Base-by-base conservation (phyloP, 2,888 invertebrate genomes). In the Acrobeloides nanus region DNA sequence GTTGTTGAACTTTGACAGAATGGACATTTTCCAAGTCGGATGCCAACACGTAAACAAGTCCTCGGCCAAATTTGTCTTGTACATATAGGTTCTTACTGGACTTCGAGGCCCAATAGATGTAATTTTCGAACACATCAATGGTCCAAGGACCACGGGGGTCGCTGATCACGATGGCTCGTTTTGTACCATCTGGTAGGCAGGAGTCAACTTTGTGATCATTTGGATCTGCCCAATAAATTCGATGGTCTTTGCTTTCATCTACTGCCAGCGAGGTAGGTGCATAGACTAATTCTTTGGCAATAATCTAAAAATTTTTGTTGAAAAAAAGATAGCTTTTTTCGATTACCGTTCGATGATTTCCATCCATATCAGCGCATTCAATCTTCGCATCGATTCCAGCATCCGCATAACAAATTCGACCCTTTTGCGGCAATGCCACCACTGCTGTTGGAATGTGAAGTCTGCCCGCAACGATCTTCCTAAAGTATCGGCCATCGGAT, bases 361-460 rank as follows among this genome's bases (percentile, higher is more conserved):
- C 95, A 72, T 92, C 93, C 89, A 95, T 88, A 89, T 92, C 93
- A 1, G 89, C 82, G 3, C 84, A 82, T 75, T 93, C 93, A 53
- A 97, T 89, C 76, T 90, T 93, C 0, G 89, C 87, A 3, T 83
- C 83, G 0, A 84, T 83, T 4, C 92, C 89, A 0, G 86, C 84
- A 75, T 95, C 92, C 0, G 89, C 82, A 90, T 93, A 97, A 76
- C 86, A 88, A 81, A 93, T 83, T 48, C 76, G 63, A 1, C 92
- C 80, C 37, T 73, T 59, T 32, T 75, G 66, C 17, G 80, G 70
- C n/a, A 68, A 46, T 0, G 67, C 58, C 18, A 70, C 58, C 21
- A 97, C 78, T 0, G 90, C 85, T 0, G 87, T 85, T 0, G 95
- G 95, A 62, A 83, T 82, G 66, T 88, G 88, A 17, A 92, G 77